These are phyloP conservation scores for Epinotia nisella DNA, from an alignment of 2,888 invertebrate genomes.

Conservation along the genomic window DNA sequence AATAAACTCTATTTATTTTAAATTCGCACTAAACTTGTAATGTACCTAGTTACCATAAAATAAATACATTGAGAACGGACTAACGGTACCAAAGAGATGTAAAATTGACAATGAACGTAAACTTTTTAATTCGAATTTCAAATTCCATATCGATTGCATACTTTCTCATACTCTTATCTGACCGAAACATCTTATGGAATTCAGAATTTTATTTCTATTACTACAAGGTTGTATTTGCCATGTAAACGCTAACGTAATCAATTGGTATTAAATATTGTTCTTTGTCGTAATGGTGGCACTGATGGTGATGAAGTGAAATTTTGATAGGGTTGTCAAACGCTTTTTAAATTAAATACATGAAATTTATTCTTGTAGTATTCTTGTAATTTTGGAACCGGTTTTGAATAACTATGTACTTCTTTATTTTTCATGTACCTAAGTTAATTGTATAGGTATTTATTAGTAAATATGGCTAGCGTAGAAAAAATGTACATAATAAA, in stretches of 20 bases:
- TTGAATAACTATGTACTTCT: neutral
- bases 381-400: neutral
- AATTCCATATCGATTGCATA: neutral
- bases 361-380: neutral
- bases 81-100: slow-evolving; percentile 1
- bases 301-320: neutral
- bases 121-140: slow-evolving; percentile 3
- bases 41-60: neutral
- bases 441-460: no score
- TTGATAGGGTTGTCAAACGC: slow-evolving; percentile 6
- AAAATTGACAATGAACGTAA: neutral
- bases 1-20: slow-evolving; percentile 13
- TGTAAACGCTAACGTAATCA: neutral
- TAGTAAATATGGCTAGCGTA: no score
- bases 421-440: no score
- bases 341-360: neutral
- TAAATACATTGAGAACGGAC: neutral
- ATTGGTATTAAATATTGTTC: neutral
- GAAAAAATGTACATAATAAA: no score
- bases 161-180: neutral
- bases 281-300: slow-evolving; percentile 1
- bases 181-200: neutral
- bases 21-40: neutral
- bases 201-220: neutral
- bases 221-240: neutral